Percentiles rank a stretch among this genome's conserved stretches.
These are phyloP conservation scores for Centropristis striata DNA, from an alignment of 2,113 vertebrate species.

Conservation along the genomic window DNA sequence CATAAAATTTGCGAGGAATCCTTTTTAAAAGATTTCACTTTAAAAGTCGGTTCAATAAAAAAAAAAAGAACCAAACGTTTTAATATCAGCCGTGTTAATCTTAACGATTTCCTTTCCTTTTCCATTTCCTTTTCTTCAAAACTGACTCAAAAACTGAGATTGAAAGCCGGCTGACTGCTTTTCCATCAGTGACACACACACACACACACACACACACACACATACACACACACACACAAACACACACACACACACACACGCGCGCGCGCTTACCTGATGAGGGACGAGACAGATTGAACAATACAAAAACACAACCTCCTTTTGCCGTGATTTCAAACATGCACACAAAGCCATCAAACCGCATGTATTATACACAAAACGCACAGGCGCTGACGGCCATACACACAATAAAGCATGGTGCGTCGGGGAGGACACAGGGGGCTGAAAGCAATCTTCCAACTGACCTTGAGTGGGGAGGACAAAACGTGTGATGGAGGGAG, in stretches of 20 bases:
- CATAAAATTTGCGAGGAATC: slow-evolving; percentile 28
- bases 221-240: slow-evolving; percentile 27
- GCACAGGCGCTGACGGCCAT: slow-evolving; percentile 40
- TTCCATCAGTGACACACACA: slow-evolving; percentile 44
- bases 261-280: slow-evolving; percentile 57
- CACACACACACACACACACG: slow-evolving; percentile 35
- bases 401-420: slow-evolving; percentile 69
- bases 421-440: slow-evolving; percentile 74
- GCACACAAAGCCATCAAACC: slow-evolving; percentile 41
- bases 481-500: slow-evolving; percentile 60
- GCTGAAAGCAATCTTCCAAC: slow-evolving; percentile 83
- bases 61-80: slow-evolving; percentile 17
- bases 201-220: slow-evolving; percentile 42
- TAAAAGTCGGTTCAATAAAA: slow-evolving; percentile 34
- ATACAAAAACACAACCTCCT: slow-evolving; percentile 24
- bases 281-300: slow-evolving; percentile 49
- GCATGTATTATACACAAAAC: slow-evolving; percentile 50
- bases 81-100: slow-evolving; percentile 44
- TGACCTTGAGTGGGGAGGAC: slow-evolving; percentile 82
- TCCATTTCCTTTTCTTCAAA: slow-evolving; percentile 34
- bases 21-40: slow-evolving; percentile 50
- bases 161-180: slow-evolving; percentile 48
- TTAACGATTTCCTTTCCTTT: slow-evolving; percentile 47
- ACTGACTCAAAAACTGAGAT: slow-evolving; percentile 38
- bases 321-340: slow-evolving; percentile 46